Evolutionary conservation across 1,140 invertebrate species (phyloP).

Genomic region (Magallana ariakensis): DNA sequence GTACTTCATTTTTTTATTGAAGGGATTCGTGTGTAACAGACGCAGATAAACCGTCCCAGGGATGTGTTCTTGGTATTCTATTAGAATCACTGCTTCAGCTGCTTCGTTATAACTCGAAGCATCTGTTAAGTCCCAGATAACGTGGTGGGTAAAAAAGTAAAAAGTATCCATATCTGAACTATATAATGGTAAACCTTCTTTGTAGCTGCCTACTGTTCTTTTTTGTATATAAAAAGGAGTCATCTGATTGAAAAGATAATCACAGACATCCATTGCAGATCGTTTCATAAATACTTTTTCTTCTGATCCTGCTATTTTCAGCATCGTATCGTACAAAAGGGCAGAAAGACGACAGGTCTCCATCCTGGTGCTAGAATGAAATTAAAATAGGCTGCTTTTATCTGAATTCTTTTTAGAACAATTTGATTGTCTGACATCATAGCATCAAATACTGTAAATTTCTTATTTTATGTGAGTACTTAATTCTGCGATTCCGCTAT

Average conservation of each 20-base stretch:
- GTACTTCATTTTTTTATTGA: neutral
- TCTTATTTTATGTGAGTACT: too few species aligned
- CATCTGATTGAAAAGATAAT: neutral
- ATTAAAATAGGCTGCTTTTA: neutral
- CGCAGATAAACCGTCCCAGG: conserved; percentile 14
- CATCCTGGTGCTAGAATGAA: neutral
- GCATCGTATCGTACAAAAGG: neutral
- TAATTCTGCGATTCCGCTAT: too few species aligned
- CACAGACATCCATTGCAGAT: neutral
- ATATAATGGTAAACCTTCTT: neutral
- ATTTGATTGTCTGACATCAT: neutral
- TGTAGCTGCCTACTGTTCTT: conserved; percentile 21
- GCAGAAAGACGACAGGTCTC: neutral
- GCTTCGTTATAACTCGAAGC: neutral
- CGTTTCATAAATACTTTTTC: neutral
- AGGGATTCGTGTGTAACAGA: neutral
- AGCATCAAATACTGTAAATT: too few species aligned
- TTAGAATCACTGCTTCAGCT: neutral
- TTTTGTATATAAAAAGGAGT: neutral
- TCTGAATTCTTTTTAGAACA: neutral
- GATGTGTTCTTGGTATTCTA: neutral
- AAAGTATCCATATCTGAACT: neutral
- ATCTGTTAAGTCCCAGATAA: conserved; percentile 15
- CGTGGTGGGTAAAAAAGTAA: neutral
- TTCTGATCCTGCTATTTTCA: neutral